A percentile compares a stretch with the other conserved stretches of the same genome.
Evolutionary conservation across 2,113 vertebrate genomes (phyloP).

Genomic region (Gyps fulvus): DNA sequence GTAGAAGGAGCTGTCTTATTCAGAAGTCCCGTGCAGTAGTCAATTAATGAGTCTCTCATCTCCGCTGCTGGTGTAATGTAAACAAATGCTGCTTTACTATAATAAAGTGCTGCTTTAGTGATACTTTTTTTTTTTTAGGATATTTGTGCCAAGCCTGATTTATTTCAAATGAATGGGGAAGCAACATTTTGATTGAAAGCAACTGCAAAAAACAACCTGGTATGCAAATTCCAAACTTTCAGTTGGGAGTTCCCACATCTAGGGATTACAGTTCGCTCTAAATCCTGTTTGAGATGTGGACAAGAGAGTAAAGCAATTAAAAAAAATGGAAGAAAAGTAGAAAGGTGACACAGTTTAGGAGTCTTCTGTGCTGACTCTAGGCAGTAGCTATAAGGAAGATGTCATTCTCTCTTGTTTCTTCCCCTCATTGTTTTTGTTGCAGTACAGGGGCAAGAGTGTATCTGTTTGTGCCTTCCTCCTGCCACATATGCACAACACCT

Average conservation of each 20-base stretch:
- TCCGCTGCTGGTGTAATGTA: not conserved
- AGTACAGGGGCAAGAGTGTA: not conserved
- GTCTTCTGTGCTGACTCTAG: not conserved
- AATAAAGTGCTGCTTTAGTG: not conserved
- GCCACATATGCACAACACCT: constrained; percentile 11
- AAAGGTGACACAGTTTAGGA: not conserved
- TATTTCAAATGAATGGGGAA: not conserved
- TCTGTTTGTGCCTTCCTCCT: not conserved
- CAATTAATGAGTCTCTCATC: not conserved
- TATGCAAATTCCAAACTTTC: not conserved
- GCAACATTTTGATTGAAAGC: not conserved
- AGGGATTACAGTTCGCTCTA: not conserved
- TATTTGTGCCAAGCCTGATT: not conserved
- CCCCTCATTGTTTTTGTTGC: not conserved
- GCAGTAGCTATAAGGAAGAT: not conserved
- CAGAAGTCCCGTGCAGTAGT: not conserved
- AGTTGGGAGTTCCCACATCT: not conserved
- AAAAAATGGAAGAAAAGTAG: not conserved
- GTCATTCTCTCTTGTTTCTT: not conserved
- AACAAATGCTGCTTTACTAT: not conserved
- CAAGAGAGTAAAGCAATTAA: not conserved
- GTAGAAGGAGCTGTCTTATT: not conserved
- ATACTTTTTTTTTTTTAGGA: not conserved
- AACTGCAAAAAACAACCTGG: not conserved
- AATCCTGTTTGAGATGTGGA: not conserved